Evolutionary conservation across 2,113 vertebrate species (phyloP).

Genomic region (Isichthys henryi): DNA sequence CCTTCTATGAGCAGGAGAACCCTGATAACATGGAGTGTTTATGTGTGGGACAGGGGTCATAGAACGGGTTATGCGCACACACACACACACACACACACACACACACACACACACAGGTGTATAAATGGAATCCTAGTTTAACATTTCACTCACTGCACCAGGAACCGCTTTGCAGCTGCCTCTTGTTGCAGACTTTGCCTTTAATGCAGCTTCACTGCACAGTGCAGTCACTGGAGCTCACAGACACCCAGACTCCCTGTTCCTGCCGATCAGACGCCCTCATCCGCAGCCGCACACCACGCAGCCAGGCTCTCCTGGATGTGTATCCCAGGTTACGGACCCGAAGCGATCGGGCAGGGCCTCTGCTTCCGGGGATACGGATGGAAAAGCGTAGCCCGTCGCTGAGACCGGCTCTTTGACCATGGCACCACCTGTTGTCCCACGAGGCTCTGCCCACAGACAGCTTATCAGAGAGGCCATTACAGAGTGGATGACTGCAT

Average conservation of each 20-base stretch:
- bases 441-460: not conserved
- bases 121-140: not conserved
- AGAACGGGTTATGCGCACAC: not conserved
- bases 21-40: not conserved
- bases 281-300: not conserved
- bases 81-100: not conserved
- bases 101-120: not conserved
- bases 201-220: not conserved
- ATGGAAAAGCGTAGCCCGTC: not conserved
- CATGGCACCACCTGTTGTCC: not conserved
- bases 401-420: not conserved
- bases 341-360: not conserved
- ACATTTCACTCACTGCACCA: not conserved
- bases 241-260: not conserved
- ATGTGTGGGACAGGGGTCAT: not conserved
- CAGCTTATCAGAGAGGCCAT: conserved; percentile 9
- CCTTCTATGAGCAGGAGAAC: not conserved
- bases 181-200: not conserved
- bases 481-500: not conserved
- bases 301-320: not conserved
- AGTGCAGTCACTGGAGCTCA: not conserved
- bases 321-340: not conserved
- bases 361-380: not conserved
- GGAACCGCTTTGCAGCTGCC: not conserved
- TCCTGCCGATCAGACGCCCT: not conserved